Evolutionary conservation across 2,888 invertebrate genomes (phyloP), one percentile per base, ranked within the genome.

Genomic region (Panopea generosa): DNA sequence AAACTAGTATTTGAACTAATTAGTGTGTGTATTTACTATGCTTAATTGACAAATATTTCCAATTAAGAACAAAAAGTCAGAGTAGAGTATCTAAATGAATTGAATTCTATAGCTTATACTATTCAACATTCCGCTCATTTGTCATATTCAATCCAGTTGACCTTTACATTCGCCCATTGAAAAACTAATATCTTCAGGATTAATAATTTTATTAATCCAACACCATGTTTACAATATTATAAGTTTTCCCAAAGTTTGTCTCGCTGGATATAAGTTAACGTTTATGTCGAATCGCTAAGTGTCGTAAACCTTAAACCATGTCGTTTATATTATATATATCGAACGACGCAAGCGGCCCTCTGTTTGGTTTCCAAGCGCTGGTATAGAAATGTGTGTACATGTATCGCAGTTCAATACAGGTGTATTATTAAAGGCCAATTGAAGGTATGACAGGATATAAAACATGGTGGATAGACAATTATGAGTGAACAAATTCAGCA

Each of bases 291-390:
- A 24, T 50, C 50, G 22, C 11, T 50, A 53, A 61, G 61, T 61
- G 61, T 33, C 49, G 49, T 60, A 56, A 68, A 59, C 68, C 49
- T 60, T 43, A 59, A 59, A 47, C 45, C 22, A n/a, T n/a, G n/a
- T n/a, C n/a, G n/a, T n/a, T n/a, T n/a, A n/a, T n/a, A n/a, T n/a
- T n/a, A 50, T 40, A 50, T 29, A 68, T 68, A 68, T 59, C 53
- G 68, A 59, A 45, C 59, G 33, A 50, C 71, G 56, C 68, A 79
- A 78, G 80, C 84, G 84, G 69, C 73, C 70, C 62, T 52, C 56
- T 86, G 86, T 87, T 87, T 86, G 84, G 87, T 87, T 83, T 86
- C 87, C 77, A 87, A 81, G 87, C 79, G 73, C 78, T 62, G 75
- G 73, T 82, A 75, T 70, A 55, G 72, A 72, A 62, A 49, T 43